Evolutionary conservation across 30 jellyfish, hydroid and myxozoan species (phyloP).

Genomic region (Clytia hemisphaerica): DNA sequence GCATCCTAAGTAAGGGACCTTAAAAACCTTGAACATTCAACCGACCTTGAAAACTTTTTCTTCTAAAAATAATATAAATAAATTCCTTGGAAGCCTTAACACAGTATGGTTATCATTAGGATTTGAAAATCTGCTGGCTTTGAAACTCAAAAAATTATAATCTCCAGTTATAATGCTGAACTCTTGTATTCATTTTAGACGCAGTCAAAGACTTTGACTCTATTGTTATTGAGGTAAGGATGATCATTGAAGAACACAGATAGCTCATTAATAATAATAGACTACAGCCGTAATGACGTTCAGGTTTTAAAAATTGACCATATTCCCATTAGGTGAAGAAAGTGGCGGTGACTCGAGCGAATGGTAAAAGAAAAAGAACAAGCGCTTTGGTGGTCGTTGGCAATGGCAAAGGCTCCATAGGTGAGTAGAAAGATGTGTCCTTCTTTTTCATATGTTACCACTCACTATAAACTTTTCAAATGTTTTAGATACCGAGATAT

Average conservation of each 20-base stretch:
- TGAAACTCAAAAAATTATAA: no score
- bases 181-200: constrained; percentile 21
- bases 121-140: no score
- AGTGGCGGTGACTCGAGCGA: constrained; percentile 71
- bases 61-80: not conserved
- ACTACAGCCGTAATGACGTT: no score
- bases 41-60: no score
- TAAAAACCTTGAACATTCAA: no score
- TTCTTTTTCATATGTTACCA: no score
- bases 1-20: no score
- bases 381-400: constrained; percentile 96
- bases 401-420: constrained; percentile 75
- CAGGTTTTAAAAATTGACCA: not conserved
- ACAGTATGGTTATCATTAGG: not conserved
- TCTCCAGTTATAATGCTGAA: not conserved
- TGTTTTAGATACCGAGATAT: no score
- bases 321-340: constrained; percentile 56
- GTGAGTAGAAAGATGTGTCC: constrained; percentile 27
- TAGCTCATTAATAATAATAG: no score
- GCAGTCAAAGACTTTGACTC: constrained; percentile 71
- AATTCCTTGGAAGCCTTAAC: not conserved
- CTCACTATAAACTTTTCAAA: no score
- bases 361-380: constrained; percentile 69
- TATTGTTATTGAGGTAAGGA: constrained; percentile 73
- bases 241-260: no score